Evolutionary conservation across 2,888 invertebrate species (phyloP).

Genomic region (Latrodectus elegans): DNA sequence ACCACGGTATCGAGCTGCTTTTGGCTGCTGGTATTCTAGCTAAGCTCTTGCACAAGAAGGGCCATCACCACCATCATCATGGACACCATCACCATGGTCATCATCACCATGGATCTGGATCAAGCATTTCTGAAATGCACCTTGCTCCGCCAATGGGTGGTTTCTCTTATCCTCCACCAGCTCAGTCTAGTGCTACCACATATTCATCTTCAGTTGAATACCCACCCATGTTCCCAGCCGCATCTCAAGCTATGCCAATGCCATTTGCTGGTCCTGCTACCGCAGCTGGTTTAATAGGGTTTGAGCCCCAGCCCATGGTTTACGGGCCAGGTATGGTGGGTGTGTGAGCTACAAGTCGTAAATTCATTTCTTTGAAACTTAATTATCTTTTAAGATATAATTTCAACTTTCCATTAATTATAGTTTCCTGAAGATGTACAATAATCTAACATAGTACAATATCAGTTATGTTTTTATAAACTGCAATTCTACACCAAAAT

Average conservation of each 20-base stretch:
- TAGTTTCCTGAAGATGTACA: no score
- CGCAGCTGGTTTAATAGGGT: constrained; percentile 31
- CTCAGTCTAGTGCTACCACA: constrained; percentile 29
- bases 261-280: constrained; percentile 19
- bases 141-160: constrained; percentile 33
- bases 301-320: constrained; percentile 50
- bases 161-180: constrained; percentile 23
- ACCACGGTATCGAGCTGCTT: constrained; percentile 50
- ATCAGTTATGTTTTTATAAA: no score
- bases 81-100: constrained; percentile 5
- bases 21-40: constrained; percentile 57
- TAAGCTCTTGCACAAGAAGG: constrained; percentile 49
- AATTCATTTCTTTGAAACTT: no score
- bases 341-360: not conserved
- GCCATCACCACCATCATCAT: constrained; percentile 45
- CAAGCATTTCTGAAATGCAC: constrained; percentile 17
- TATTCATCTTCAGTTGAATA: constrained; percentile 52
- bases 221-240: constrained; percentile 22
- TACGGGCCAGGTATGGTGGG: not conserved
- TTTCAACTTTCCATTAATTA: no score
- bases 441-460: no score
- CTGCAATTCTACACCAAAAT: no score
- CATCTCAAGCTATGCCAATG: constrained; percentile 21
- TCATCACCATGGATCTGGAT: constrained; percentile 24
- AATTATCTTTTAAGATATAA: no score